Percentiles rank a stretch among this genome's conserved stretches.
Conservation (phyloP, 2,113 vertebrate species). For the Rutilus rutilus region DNA sequence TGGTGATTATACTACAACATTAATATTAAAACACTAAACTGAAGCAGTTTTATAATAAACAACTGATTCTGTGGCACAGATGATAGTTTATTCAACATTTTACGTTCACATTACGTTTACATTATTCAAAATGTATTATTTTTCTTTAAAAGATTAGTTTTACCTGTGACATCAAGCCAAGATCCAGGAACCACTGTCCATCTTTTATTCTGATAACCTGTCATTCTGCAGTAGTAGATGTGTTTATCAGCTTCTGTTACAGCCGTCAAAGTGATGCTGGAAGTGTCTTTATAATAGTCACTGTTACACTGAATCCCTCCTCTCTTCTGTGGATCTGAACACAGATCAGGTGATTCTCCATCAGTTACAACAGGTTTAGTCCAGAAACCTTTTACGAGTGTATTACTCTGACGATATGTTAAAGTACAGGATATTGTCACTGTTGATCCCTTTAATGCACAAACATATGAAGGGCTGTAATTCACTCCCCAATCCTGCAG, state of each 20-base stretch:
- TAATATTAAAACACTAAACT: too few species aligned
- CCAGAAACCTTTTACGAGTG: not conserved
- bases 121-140: too few species aligned
- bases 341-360: conserved; percentile 24
- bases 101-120: too few species aligned
- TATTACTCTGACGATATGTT: not conserved
- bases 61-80: too few species aligned
- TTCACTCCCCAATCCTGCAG: too few species aligned
- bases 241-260: conserved; percentile 33
- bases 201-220: fast-evolving
- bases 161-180: conserved; percentile 20
- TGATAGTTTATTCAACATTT: too few species aligned
- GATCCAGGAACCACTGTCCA: conserved; percentile 6
- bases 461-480: too few species aligned
- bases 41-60: too few species aligned
- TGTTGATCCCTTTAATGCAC: too few species aligned
- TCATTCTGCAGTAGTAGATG: conserved; percentile 29
- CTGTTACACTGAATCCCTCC: conserved; percentile 1
- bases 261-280: not conserved
- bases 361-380: not conserved
- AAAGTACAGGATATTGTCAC: too few species aligned
- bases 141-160: too few species aligned
- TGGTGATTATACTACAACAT: too few species aligned
- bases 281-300: not conserved
- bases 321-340: not conserved